A percentile compares a stretch with the other conserved stretches of the same genome.
Evolutionary conservation across 2,888 invertebrate genomes (phyloP).

Genomic region (Pterobdella sp.): DNA sequence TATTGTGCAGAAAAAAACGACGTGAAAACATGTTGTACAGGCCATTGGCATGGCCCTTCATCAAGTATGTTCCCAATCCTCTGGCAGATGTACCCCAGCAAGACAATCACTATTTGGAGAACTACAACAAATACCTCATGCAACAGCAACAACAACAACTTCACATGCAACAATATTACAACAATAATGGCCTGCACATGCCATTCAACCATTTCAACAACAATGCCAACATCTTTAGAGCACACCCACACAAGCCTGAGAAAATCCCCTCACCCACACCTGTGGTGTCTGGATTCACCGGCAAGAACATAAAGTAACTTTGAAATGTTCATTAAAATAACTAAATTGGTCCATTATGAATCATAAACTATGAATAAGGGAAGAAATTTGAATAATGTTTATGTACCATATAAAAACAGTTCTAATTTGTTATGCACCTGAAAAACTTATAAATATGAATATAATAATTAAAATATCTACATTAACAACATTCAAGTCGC

Average conservation of each 20-base stretch:
- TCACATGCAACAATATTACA: neutral
- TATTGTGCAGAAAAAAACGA: neutral
- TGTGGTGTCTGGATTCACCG: neutral
- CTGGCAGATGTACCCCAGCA: neutral
- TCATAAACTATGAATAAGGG: too few species aligned
- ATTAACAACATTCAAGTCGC: too few species aligned
- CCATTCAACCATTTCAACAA: neutral
- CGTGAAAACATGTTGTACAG: neutral
- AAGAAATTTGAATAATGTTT: too few species aligned
- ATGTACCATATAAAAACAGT: too few species aligned
- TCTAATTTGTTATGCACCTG: too few species aligned
- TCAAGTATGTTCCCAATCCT: neutral
- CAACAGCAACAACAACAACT: conserved; percentile 11
- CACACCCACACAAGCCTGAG: too few species aligned
- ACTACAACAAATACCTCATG: conserved; percentile 14
- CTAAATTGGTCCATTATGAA: neutral
- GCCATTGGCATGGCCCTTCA: conserved; percentile 5
- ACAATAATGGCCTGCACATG: too few species aligned
- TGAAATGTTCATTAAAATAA: neutral
- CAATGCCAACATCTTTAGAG: neutral
- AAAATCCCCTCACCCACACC: conserved; percentile 7
- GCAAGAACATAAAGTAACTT: neutral
- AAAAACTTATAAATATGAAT: too few species aligned
- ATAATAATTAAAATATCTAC: too few species aligned
- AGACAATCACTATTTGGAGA: neutral